phyloP scores from a whole-genome alignment of 2,113 vertebrate genomes.

The Arizona elegans region DNA sequence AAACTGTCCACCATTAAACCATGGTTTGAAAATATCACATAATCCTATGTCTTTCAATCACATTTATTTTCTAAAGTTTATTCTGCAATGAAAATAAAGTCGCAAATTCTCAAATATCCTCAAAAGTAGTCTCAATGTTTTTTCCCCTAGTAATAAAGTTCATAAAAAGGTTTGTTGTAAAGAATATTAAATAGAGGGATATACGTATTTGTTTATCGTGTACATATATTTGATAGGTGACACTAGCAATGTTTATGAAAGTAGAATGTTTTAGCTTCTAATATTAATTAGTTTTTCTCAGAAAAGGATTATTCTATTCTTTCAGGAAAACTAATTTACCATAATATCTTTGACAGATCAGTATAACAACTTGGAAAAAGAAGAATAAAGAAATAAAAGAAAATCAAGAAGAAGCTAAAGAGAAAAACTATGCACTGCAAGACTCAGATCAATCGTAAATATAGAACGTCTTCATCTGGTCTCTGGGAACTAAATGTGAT shows the following conservation, averaged over 20 bases:
- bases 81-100: not conserved
- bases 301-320: not conserved
- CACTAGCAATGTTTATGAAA: not conserved
- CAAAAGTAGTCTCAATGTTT: not conserved
- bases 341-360: not conserved
- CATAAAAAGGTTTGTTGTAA: not conserved
- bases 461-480: not conserved
- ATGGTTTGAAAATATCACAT: not conserved
- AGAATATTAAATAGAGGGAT: not conserved
- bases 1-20: not conserved
- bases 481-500: not conserved
- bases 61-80: not conserved
- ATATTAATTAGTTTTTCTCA: not conserved
- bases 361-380: not conserved
- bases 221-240: not conserved
- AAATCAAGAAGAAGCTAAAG: not conserved
- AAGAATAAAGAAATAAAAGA: not conserved
- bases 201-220: not conserved
- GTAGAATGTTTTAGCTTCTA: not conserved
- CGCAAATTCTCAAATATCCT: not conserved
- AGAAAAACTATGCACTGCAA: not conserved
- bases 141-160: not conserved
- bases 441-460: not conserved
- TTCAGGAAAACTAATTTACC: not conserved
- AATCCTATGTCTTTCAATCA: not conserved